Evolutionary conservation across 2,113 vertebrate genomes (phyloP).

Genomic region (Mystacornis crossleyi): DNA sequence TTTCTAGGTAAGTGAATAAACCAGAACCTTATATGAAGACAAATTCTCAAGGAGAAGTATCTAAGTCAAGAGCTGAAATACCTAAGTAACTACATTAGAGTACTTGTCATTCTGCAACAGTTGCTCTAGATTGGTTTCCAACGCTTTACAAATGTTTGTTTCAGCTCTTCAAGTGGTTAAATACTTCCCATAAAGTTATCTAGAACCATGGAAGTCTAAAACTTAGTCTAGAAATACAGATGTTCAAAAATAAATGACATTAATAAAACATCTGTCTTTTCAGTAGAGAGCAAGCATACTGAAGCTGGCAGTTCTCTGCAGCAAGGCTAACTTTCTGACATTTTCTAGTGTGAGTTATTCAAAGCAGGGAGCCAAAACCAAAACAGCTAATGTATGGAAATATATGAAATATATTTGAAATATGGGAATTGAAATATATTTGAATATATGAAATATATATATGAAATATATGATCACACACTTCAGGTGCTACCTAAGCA

Average conservation of each 20-base stretch:
- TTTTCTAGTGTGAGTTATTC: neutral
- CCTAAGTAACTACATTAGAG: neutral
- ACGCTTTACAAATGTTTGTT: neutral
- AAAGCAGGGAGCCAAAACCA: neutral
- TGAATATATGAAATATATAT: neutral
- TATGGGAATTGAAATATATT: too few relatives aligned
- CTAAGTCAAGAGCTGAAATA: neutral
- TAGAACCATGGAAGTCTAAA: neutral
- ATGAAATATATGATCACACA: rapidly evolving
- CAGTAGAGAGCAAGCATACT: neutral
- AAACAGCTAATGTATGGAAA: neutral
- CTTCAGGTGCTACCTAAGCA: neutral
- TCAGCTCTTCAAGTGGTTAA: neutral
- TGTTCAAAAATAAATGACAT: neutral
- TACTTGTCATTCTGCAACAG: neutral
- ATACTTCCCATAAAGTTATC: neutral
- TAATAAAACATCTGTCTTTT: neutral
- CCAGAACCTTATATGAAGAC: neutral
- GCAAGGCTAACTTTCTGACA: neutral
- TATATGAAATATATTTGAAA: too few relatives aligned
- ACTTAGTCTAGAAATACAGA: neutral
- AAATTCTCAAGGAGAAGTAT: neutral
- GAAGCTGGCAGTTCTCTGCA: neutral
- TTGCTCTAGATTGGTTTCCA: neutral
- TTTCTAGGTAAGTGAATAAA: neutral